Conservation (phyloP, 1,140 invertebrate genomes). For the Cotesia chilonis region DNA sequence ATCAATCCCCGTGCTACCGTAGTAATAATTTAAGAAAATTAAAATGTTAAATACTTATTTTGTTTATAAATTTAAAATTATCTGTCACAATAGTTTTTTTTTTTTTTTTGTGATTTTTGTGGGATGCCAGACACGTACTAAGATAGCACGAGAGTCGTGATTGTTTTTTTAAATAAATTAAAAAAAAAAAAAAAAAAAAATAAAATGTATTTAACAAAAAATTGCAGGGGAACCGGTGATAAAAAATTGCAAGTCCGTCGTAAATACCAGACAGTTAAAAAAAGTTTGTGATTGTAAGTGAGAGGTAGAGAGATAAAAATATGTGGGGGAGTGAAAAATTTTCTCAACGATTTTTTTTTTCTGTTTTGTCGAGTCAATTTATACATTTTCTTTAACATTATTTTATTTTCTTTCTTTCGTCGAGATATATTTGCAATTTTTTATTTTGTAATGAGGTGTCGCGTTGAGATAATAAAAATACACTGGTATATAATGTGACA, state of each 20-base stretch:
- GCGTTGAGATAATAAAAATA: constrained; percentile 5
- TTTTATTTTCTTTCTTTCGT: constrained; percentile 4
- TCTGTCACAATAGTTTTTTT: neutral
- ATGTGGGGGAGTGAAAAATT: neutral
- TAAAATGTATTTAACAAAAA: constrained; percentile 27
- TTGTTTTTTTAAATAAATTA: constrained; percentile 30
- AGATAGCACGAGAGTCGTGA: neutral
- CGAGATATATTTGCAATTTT: constrained; percentile 20
- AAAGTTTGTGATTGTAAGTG: constrained; percentile 8
- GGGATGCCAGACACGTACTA: constrained; percentile 8
- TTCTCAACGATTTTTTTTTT: constrained; percentile 4
- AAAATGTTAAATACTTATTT: neutral
- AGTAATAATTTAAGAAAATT: neutral
- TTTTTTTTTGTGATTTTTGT: neutral
- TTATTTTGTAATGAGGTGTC: constrained; percentile 23
- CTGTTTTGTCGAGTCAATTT: constrained; percentile 16
- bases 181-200: neutral
- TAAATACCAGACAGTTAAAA: constrained; percentile 10
- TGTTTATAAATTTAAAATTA: neutral
- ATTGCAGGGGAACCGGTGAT: neutral
- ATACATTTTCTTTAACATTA: neutral
- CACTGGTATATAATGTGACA: constrained; percentile 10
- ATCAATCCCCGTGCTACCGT: constrained; percentile 18
- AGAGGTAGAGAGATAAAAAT: too few relatives aligned
- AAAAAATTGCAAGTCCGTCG: neutral